Percentiles rank a stretch among this genome's conserved stretches.
phyloP scores from a whole-genome alignment of 2,797 vertebrate species.

The Gallirallus australis region DNA sequence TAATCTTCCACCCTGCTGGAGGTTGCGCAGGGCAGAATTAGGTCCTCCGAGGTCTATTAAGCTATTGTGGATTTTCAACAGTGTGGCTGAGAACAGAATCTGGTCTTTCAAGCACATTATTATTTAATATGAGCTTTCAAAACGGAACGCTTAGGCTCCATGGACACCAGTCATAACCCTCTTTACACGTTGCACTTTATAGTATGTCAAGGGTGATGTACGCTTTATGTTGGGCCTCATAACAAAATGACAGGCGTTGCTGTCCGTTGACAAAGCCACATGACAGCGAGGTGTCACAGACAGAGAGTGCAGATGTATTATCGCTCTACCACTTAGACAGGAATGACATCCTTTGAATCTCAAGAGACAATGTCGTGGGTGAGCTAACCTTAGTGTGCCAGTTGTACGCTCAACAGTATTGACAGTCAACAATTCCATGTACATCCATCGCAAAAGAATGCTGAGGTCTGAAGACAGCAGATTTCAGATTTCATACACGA shows the following conservation, averaged over 20 bases:
- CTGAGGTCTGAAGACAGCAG: not conserved
- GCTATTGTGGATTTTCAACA: not conserved
- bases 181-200: not conserved
- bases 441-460: accelerated
- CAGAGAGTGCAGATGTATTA: slow-evolving; percentile 67
- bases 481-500: not conserved
- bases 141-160: not conserved
- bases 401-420: not conserved
- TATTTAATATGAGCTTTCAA: not conserved
- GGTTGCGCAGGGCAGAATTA: not conserved
- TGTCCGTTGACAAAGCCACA: slow-evolving; percentile 54
- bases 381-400: not conserved
- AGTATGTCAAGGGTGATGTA: not conserved
- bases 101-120: not conserved
- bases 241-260: slow-evolving; percentile 59
- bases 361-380: not conserved
- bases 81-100: not conserved
- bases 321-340: slow-evolving; percentile 27
- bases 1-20: not conserved
- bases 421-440: slow-evolving; percentile 10
- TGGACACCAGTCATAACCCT: not conserved
- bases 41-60: not conserved
- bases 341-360: slow-evolving; percentile 63
- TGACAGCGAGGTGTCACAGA: slow-evolving; percentile 56
- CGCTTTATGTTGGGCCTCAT: slow-evolving; percentile 25